Evolutionary conservation across 2,888 invertebrate species (phyloP), one percentile per base, ranked within the genome.

Genomic region (Neocrepidodera transversa): DNA sequence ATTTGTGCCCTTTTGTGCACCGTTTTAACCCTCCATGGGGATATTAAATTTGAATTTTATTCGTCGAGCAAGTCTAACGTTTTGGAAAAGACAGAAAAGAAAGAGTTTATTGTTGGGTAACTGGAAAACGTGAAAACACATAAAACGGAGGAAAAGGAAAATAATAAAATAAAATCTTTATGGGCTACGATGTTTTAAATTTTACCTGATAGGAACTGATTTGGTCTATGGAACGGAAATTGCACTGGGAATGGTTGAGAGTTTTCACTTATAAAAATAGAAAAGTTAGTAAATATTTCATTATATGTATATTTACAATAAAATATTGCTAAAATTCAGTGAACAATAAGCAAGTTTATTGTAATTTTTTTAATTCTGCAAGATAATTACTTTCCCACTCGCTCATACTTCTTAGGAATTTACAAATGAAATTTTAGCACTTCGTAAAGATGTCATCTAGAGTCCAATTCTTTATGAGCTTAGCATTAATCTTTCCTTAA

Each of bases 1-100:
- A 38, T 17, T 45, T 45, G 14, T 18, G 52, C 17, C 30, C 51
- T 26, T 49, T 45, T 36, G 54, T 36, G 45, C 47, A 35, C 16
- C 54, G 16, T 54, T 54, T 26, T 18, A 42, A 45, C 45, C 54
- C 35, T 18, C 54, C 8, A 17, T 17, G 54, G 54, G 26, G 16
- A 54, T 45, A 42, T 54, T 47, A 54, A 47, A 54, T 54, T 54
- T 47, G 54, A 54, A 54, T 54, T 54, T 54, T 54, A 54, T 47
- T 36, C 23, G 18, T 11, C 5, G 54, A 45, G 36, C 42, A 47
- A 47, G 54, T 47, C 26, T 45, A 47, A 54, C 40, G 45, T 45
- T 26, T 26, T 16, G 54, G 36, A 54, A 50, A 54, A 54, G 30
- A 53, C 11, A 32, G 43, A 32, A 35, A 32, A 32, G 40, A 40